Evolutionary conservation across 2,888 invertebrate genomes (phyloP).

Genomic region (Rosalia funebris): DNA sequence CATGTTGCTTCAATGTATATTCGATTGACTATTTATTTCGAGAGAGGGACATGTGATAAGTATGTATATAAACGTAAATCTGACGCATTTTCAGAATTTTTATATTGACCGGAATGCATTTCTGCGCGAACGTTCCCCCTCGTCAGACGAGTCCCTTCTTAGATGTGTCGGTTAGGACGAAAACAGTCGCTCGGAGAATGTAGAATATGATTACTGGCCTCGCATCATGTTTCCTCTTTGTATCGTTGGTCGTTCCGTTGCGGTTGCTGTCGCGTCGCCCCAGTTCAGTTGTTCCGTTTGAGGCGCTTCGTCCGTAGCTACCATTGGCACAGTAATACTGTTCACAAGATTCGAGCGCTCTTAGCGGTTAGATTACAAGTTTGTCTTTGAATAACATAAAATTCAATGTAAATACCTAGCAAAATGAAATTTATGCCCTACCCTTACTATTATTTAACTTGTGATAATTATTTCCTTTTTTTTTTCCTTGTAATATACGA

Average conservation of each 20-base stretch:
- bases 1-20: constrained; percentile 44
- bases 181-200: constrained; percentile 36
- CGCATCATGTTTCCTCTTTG: constrained; percentile 3
- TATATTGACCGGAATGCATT: constrained; percentile 61
- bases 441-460: constrained; percentile 45
- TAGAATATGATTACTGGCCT: constrained; percentile 43
- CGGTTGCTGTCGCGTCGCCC: constrained; percentile 3
- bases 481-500: constrained; percentile 35
- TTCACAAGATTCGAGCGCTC: constrained; percentile 50
- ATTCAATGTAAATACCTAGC: constrained; percentile 57
- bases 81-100: constrained; percentile 62
- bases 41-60: constrained; percentile 62
- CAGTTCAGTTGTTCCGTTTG: constrained; percentile 4
- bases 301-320: neutral
- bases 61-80: constrained; percentile 59
- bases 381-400: constrained; percentile 52
- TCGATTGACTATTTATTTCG: constrained; percentile 48
- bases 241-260: constrained; percentile 8
- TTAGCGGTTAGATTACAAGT: constrained; percentile 51
- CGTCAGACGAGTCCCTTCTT: constrained; percentile 37
- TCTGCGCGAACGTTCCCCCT: constrained; percentile 52
- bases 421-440: constrained; percentile 53
- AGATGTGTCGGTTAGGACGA: constrained; percentile 19
- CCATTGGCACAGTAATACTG: constrained; percentile 45
- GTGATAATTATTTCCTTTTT: constrained; percentile 42